Conservation (phyloP, 1,140 invertebrate species). For the Popillia japonica region DNA sequence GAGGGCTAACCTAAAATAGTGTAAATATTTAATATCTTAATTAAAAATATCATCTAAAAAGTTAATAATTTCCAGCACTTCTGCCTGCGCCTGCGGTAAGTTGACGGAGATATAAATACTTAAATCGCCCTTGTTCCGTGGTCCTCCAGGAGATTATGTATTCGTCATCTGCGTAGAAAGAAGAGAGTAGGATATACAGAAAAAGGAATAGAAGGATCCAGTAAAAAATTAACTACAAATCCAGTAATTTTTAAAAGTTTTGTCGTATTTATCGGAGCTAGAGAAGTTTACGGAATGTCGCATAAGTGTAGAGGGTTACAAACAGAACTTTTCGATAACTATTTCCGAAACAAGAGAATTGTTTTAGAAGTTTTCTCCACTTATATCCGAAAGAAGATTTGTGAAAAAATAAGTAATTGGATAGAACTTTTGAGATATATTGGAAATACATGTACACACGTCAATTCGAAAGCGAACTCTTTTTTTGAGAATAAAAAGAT, state of each 20-base stretch:
- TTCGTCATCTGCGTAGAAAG: background rate
- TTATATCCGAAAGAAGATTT: background rate
- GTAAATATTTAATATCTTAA: conserved; percentile 31
- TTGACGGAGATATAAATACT: conserved; percentile 11
- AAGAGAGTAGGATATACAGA: background rate
- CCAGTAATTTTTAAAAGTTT: conserved; percentile 29
- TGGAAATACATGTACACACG: background rate
- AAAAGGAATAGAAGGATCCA: background rate
- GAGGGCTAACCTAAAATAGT: background rate
- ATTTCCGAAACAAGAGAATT: conserved; percentile 20
- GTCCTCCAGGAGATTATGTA: background rate
- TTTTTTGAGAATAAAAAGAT: too few species aligned
- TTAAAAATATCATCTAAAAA: conserved; percentile 34
- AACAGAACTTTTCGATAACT: background rate
- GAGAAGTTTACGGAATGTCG: background rate
- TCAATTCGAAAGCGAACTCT: background rate
- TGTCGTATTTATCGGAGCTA: background rate
- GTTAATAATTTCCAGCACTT: conserved; percentile 22
- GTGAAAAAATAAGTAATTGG: background rate
- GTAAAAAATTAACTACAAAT: conserved; percentile 6
- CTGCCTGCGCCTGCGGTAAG: background rate
- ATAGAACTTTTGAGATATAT: background rate
- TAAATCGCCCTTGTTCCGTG: background rate
- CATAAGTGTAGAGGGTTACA: background rate
- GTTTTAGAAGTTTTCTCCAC: conserved; percentile 4